These are phyloP conservation scores for Acyrthosiphon pisum DNA, from an alignment of 1,140 invertebrate genomes.

Conservation along the genomic window DNA sequence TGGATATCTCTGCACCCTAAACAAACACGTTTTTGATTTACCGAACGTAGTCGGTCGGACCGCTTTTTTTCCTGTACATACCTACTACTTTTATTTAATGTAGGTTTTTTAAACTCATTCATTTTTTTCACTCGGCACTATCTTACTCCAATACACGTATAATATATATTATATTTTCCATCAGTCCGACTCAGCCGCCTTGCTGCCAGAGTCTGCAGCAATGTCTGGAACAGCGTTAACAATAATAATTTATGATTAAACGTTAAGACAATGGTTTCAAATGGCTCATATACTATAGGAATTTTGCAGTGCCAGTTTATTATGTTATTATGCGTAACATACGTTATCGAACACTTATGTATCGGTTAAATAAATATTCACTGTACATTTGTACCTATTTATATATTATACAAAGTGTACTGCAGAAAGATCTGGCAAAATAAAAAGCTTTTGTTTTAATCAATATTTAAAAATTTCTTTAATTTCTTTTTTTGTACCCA, in stretches of 20 bases:
- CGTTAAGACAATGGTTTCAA: background rate
- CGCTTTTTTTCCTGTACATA: background rate
- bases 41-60: background rate
- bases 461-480: too few relatives aligned
- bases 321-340: background rate
- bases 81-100: background rate
- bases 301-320: background rate
- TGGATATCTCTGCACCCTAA: slow-evolving; percentile 27
- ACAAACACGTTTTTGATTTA: slow-evolving; percentile 44
- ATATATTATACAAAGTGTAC: too few relatives aligned
- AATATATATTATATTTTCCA: background rate
- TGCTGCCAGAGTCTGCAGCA: background rate
- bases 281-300: background rate
- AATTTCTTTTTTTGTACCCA: too few relatives aligned
- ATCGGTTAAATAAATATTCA: background rate
- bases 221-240: background rate
- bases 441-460: too few relatives aligned
- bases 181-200: background rate
- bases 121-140: background rate
- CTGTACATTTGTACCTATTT: too few relatives aligned
- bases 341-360: background rate
- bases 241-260: background rate
- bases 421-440: too few relatives aligned
- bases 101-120: background rate
- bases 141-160: background rate